Percentiles rank a stretch among this genome's conserved stretches.
Conservation (phyloP, 2,888 invertebrate genomes). For the Hirtodrosophila duncani region DNA sequence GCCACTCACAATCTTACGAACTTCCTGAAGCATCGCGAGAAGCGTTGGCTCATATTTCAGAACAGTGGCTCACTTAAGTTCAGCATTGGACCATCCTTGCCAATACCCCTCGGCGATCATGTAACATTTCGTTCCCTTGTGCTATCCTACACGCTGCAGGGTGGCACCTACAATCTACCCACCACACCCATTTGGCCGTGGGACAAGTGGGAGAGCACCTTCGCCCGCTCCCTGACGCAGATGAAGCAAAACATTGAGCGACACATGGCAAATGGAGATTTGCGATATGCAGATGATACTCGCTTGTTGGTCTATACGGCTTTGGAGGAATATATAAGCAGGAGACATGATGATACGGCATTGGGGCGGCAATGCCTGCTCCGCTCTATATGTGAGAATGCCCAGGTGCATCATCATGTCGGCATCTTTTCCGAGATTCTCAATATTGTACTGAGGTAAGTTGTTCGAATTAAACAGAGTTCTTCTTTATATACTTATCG, state of each 20-base stretch:
- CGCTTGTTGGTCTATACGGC: constrained; percentile 68
- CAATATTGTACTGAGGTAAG: constrained; percentile 71
- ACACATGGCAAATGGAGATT: constrained; percentile 38
- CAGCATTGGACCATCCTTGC: constrained; percentile 63
- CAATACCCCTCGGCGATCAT: constrained; percentile 67
- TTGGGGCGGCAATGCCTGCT: constrained; percentile 67
- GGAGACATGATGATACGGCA: constrained; percentile 26
- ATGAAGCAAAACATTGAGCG: constrained; percentile 48
- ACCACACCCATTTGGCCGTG: constrained; percentile 68
- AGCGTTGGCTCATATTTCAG: constrained; percentile 53
- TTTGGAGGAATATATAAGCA: constrained; percentile 68
- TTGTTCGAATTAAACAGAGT: neutral
- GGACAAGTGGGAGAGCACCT: constrained; percentile 74
- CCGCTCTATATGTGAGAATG: constrained; percentile 76
- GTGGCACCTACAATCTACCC: constrained; percentile 68
- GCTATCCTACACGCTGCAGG: constrained; percentile 68
- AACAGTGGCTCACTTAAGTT: constrained; percentile 58
- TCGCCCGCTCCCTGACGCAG: constrained; percentile 60
- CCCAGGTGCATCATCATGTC: constrained; percentile 64
- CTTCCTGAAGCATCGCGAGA: constrained; percentile 50
- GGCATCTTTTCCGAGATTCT: constrained; percentile 70
- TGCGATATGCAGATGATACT: constrained; percentile 66
- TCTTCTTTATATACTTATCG: neutral
- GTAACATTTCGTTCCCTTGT: constrained; percentile 71
- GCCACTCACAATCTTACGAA: constrained; percentile 45